Evolutionary conservation across 2,797 vertebrate species (phyloP).

Genomic region (Hemitrygon akajei): DNA sequence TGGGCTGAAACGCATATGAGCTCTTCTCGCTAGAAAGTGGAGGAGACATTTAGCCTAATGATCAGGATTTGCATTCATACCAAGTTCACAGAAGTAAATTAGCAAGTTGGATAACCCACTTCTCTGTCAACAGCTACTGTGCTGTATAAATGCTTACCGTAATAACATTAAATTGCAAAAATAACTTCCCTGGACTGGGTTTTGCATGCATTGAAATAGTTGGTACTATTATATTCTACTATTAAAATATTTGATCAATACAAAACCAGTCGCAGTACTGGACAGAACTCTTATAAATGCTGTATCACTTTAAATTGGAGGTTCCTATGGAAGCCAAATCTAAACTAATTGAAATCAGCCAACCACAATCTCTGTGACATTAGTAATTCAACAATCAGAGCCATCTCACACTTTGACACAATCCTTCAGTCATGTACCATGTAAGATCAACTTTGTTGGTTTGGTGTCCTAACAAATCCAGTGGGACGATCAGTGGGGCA

Average conservation of each 20-base stretch:
- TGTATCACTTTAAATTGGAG: conserved; percentile 19
- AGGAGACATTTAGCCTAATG: background rate
- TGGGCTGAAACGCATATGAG: background rate
- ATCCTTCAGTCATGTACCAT: background rate
- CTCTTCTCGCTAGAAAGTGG: background rate
- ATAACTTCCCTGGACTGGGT: background rate
- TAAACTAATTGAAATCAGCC: conserved; percentile 5
- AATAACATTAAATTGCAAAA: background rate
- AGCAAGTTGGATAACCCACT: background rate
- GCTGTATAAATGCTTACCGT: too few species aligned
- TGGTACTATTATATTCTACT: background rate
- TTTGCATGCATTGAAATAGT: background rate
- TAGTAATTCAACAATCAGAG: conserved; percentile 10
- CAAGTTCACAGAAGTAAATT: background rate
- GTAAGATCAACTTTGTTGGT: background rate
- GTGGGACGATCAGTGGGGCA: background rate
- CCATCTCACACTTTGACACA: conserved; percentile 12
- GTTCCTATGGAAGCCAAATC: background rate
- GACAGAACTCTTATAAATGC: background rate
- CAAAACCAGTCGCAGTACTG: background rate
- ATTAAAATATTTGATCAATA: background rate
- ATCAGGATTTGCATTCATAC: background rate
- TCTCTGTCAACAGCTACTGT: background rate
- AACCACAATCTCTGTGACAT: background rate
- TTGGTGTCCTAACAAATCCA: background rate